Percentiles rank a stretch among this genome's conserved stretches.
phyloP scores from a whole-genome alignment of 1,140 invertebrate genomes.

The Holotrichia oblita region DNA sequence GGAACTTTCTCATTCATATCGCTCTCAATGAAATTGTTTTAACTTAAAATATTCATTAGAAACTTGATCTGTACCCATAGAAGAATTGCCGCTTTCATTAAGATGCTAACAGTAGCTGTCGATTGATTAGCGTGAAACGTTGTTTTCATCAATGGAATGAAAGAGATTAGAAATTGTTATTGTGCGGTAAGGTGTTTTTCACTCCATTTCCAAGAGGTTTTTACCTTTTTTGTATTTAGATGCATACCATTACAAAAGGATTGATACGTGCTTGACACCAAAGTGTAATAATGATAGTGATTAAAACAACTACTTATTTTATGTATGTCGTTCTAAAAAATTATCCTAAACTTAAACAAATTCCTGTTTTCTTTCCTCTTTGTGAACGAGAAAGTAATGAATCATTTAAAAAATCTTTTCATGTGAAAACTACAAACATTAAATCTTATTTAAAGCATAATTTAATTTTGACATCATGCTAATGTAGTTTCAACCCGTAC shows the following conservation, averaged over 20 bases:
- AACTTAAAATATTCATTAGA: conserved; percentile 29
- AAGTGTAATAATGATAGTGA: too few species aligned
- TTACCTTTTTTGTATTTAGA: neutral
- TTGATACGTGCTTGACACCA: neutral
- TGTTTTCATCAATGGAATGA: conserved; percentile 28
- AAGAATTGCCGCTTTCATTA: conserved; percentile 13
- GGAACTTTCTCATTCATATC: conserved; percentile 33
- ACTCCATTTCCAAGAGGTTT: conserved; percentile 8
- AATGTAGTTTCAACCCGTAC: too few species aligned
- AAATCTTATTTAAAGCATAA: too few species aligned
- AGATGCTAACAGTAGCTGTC: neutral
- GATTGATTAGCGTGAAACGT: conserved; percentile 6
- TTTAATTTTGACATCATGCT: too few species aligned
- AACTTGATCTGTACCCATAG: conserved; percentile 5
- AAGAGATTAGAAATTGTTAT: conserved; percentile 26
- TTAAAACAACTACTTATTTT: too few species aligned
- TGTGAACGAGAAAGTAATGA: too few species aligned
- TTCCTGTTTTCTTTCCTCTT: too few species aligned
- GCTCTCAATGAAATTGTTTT: conserved; percentile 27
- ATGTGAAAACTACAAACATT: too few species aligned
- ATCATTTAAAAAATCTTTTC: too few species aligned
- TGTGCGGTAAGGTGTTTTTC: neutral
- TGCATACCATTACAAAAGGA: too few species aligned
- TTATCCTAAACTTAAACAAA: too few species aligned
- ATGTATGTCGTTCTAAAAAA: too few species aligned